Evolutionary conservation across 2,888 invertebrate genomes (phyloP).

Genomic region (Zelleria hepariella): DNA sequence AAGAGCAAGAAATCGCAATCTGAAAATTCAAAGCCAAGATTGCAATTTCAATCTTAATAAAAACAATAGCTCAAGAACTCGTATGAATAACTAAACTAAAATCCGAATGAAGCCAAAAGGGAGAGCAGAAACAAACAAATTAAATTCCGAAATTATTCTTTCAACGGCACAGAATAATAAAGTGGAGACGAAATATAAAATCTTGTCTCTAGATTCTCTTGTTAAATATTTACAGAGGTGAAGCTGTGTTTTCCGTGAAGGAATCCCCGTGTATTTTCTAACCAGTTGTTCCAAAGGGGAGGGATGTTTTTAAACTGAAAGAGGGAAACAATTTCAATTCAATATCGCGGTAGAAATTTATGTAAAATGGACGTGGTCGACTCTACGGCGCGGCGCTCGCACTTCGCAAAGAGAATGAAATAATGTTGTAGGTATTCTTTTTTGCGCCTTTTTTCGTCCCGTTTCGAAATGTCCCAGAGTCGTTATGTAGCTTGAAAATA

Average conservation of each 20-base stretch:
- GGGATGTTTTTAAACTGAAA: neutral
- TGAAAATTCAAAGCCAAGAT: neutral
- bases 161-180: neutral
- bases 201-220: neutral
- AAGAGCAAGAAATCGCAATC: too few relatives aligned
- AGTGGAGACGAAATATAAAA: neutral
- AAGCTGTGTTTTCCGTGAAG: neutral
- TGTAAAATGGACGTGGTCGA: constrained; percentile 5
- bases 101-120: neutral
- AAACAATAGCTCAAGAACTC: neutral
- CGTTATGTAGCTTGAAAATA: neutral
- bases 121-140: neutral
- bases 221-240: constrained; percentile 2
- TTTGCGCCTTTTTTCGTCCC: neutral
- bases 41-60: neutral
- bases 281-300: neutral
- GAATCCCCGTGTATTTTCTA: neutral
- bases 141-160: neutral
- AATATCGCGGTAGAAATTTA: constrained; percentile 6
- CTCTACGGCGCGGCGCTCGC: neutral
- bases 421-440: neutral
- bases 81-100: neutral
- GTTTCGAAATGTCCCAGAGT: neutral
- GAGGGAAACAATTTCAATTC: constrained; percentile 6
- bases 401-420: neutral